These are phyloP conservation scores for Ecliptopera silaceata DNA, from an alignment of 2,888 invertebrate species.

Conservation along the genomic window DNA sequence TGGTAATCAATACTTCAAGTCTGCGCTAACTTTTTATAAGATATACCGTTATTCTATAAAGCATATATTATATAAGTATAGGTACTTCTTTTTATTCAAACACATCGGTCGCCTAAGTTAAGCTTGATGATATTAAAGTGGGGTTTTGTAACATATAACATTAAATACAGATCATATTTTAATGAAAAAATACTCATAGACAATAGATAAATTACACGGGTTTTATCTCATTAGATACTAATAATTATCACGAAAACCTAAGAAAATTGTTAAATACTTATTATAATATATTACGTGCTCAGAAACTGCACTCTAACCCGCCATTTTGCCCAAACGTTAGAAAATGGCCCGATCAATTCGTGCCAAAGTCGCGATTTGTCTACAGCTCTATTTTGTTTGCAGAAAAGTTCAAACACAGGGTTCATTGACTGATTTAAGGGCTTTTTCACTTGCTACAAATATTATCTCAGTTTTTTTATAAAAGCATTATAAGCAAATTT, in stretches of 20 bases:
- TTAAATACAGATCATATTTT: too few species aligned
- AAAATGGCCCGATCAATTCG: slow-evolving; percentile 40
- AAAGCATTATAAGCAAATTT: too few species aligned
- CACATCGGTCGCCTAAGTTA: slow-evolving; percentile 24
- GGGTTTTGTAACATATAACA: not conserved
- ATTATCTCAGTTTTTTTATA: not conserved
- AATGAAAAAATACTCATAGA: too few species aligned
- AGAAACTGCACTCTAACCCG: slow-evolving; percentile 11
- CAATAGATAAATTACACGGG: too few species aligned
- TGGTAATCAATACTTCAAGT: too few species aligned
- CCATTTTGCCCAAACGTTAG: slow-evolving; percentile 24
- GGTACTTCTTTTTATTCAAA: slow-evolving; percentile 16
- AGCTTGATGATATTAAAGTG: slow-evolving; percentile 24
- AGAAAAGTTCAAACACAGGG: slow-evolving; percentile 45
- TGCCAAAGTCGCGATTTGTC: slow-evolving; percentile 48
- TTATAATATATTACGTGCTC: not conserved
- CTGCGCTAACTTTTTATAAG: too few species aligned
- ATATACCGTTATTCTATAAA: too few species aligned
- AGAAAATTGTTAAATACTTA: not conserved
- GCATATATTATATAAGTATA: too few species aligned
- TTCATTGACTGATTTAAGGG: slow-evolving; percentile 17
- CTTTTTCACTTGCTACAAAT: slow-evolving; percentile 6
- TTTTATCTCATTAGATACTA: not conserved
- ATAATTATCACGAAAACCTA: not conserved
- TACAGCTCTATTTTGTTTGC: slow-evolving; percentile 43